Percentiles rank a stretch among this genome's conserved stretches.
Conservation (phyloP, 2,888 invertebrate genomes). For the Oscheius sp. region DNA sequence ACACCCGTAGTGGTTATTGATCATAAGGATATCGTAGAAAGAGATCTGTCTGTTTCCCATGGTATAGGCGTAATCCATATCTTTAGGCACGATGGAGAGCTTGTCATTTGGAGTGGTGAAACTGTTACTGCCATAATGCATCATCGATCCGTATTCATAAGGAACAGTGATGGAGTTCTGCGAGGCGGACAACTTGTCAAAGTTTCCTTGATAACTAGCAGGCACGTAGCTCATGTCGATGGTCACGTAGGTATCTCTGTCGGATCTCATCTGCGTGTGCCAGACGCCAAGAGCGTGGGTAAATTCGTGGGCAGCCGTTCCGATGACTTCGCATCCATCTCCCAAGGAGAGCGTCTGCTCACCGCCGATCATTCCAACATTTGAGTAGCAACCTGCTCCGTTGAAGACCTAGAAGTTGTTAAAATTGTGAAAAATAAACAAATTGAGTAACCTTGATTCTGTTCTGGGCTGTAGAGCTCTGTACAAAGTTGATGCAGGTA, state of each 20-base stretch:
- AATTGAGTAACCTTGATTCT: conserved; percentile 46
- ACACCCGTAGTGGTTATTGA: conserved; percentile 68
- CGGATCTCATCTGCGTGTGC: conserved; percentile 54
- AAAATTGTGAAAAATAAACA: background rate
- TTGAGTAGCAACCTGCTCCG: conserved; percentile 51
- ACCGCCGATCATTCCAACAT: conserved; percentile 48
- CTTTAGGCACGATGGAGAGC: conserved; percentile 47
- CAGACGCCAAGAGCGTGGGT: conserved; percentile 48
- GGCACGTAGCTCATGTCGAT: conserved; percentile 49
- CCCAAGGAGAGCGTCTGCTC: conserved; percentile 49
- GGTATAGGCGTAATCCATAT: conserved; percentile 56
- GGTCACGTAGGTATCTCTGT: conserved; percentile 48
- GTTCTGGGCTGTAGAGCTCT: conserved; percentile 40
- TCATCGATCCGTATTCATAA: conserved; percentile 52
- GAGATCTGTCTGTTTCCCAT: conserved; percentile 61
- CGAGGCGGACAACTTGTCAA: conserved; percentile 28
- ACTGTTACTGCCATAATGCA: conserved; percentile 44
- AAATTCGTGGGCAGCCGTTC: conserved; percentile 52
- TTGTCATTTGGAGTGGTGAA: background rate
- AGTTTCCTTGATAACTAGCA: conserved; percentile 18
- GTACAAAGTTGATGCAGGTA: conserved; percentile 45
- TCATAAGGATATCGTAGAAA: conserved; percentile 64
- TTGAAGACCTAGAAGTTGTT: conserved; percentile 41
- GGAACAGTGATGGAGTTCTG: conserved; percentile 35
- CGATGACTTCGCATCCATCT: conserved; percentile 48